A percentile compares a stretch with the other conserved stretches of the same genome.
Conservation (phyloP, 2,113 vertebrate genomes). For the Alligator mississippiensis region DNA sequence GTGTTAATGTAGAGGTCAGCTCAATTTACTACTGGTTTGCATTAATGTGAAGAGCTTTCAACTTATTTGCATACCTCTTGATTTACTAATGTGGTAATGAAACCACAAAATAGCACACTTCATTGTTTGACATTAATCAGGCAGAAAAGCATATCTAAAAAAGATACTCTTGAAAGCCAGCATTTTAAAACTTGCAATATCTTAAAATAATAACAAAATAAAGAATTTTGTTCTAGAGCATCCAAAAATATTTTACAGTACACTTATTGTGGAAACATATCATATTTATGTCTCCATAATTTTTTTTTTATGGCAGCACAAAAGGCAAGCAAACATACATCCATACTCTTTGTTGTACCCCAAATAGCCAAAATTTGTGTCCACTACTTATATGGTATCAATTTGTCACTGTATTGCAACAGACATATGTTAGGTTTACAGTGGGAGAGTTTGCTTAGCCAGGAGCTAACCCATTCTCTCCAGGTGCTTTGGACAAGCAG, state of each 20-base stretch:
- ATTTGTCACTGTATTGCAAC: no score
- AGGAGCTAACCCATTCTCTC: no score
- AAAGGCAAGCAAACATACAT: no score
- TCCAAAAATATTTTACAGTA: not conserved
- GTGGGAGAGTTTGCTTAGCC: no score
- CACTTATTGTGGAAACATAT: no score
- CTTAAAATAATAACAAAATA: not conserved
- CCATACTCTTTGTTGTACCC: no score
- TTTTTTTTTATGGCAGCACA: no score
- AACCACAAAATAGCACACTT: not conserved
- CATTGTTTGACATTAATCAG: not conserved
- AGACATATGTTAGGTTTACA: no score
- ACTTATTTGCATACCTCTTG: slow-evolving; percentile 19
- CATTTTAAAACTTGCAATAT: not conserved
- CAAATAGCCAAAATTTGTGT: no score
- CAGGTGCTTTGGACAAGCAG: no score
- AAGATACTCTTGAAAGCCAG: not conserved
- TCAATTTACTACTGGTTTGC: not conserved
- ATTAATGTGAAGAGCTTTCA: not conserved
- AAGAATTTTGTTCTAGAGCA: not conserved
- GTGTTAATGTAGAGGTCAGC: slow-evolving; percentile 29
- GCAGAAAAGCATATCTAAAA: not conserved
- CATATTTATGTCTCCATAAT: no score
- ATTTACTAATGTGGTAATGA: slow-evolving; percentile 5
- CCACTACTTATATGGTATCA: no score